Evolutionary conservation across 2,797 vertebrate species (phyloP).

Genomic region (Sebastes kiyomatsui): DNA sequence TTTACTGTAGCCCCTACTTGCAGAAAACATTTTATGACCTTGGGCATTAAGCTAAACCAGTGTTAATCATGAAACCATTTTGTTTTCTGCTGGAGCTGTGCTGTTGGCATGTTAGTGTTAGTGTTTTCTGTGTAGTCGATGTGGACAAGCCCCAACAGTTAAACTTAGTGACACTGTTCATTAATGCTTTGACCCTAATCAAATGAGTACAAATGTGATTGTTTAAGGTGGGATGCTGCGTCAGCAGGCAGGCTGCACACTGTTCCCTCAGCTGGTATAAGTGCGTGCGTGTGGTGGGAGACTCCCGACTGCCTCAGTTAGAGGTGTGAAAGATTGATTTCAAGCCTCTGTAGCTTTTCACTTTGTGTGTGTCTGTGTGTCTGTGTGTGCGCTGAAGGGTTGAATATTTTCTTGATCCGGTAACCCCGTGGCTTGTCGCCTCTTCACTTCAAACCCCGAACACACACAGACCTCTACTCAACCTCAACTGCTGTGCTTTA

Average conservation of each 20-base stretch:
- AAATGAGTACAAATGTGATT: slow-evolving; percentile 7
- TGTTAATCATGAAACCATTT: not conserved
- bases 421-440: slow-evolving; percentile 47
- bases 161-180: not conserved
- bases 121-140: not conserved
- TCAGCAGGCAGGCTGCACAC: slow-evolving; percentile 1
- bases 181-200: not conserved
- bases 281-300: slow-evolving; percentile 15
- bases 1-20: not conserved
- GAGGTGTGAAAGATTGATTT: slow-evolving; percentile 58
- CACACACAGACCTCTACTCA: not conserved
- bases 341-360: slow-evolving; percentile 38
- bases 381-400: slow-evolving; percentile 5
- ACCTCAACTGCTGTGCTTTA: slow-evolving; percentile 1
- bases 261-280: not conserved
- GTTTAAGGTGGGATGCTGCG: not conserved
- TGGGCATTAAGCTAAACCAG: not conserved
- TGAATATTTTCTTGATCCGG: slow-evolving; percentile 47
- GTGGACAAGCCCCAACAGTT: not conserved
- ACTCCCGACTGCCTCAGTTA: slow-evolving; percentile 35
- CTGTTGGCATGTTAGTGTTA: not conserved
- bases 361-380: not conserved
- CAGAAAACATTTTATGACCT: not conserved
- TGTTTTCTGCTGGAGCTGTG: not conserved
- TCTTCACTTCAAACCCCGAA: slow-evolving; percentile 18